These are phyloP conservation scores for Triplophysa siluroides DNA, from an alignment of 2,113 vertebrate genomes.

Conservation along the genomic window DNA sequence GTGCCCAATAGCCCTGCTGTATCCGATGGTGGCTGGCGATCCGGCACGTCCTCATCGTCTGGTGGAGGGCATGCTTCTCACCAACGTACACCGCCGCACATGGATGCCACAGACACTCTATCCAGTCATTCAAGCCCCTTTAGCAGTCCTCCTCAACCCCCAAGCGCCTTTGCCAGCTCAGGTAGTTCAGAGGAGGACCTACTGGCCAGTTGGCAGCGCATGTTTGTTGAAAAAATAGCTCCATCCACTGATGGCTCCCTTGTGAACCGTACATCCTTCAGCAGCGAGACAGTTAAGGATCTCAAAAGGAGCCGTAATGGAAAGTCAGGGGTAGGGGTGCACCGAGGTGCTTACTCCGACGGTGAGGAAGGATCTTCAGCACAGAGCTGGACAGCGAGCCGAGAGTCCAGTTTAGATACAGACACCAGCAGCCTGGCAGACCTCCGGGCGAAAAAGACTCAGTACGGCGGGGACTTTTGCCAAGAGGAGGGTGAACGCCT, in stretches of 20 bases:
- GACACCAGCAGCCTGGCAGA: conserved; percentile 73
- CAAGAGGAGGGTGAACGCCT: conserved; percentile 76
- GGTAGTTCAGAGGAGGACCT: conserved; percentile 93
- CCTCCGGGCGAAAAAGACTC: conserved; percentile 67
- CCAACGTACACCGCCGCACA: conserved; percentile 71
- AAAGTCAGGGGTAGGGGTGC: conserved; percentile 51
- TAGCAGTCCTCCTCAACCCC: conserved; percentile 78
- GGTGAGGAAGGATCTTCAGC: conserved; percentile 80
- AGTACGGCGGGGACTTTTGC: conserved; percentile 75
- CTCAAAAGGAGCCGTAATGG: conserved; percentile 75
- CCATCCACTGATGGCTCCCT: conserved; percentile 71
- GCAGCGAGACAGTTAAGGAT: conserved; percentile 79
- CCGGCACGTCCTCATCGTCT: conserved; percentile 72
- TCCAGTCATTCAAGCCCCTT: conserved; percentile 85
- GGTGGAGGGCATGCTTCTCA: conserved; percentile 47
- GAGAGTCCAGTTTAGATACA: conserved; percentile 82
- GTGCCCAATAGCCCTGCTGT: conserved; percentile 78
- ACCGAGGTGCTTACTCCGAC: conserved; percentile 71
- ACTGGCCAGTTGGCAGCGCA: conserved; percentile 91
- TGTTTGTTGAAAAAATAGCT: conserved; percentile 91
- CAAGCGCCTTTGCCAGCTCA: conserved; percentile 83
- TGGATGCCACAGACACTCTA: conserved; percentile 62
- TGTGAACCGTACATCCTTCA: conserved; percentile 84
- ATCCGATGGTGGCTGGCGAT: conserved; percentile 67
- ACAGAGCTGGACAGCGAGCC: conserved; percentile 82